Evolutionary conservation across 2,113 vertebrate species (phyloP).

Genomic region (Cebidichthys violaceus): DNA sequence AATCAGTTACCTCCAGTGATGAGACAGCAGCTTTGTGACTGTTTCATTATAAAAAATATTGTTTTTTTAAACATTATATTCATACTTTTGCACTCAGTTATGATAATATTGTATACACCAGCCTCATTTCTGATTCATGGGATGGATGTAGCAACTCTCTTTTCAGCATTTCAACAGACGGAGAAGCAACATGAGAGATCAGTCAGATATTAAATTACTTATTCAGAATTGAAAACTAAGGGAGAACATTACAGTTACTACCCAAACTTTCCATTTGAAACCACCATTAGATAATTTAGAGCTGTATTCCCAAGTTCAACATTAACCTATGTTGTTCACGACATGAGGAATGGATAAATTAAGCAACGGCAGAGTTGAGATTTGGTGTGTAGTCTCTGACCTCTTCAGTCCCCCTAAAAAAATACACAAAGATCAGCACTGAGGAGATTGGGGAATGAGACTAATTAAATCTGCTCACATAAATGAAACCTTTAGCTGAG

Average conservation of each 20-base stretch:
- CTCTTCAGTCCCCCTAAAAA: not conserved
- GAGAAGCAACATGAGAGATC: constrained; percentile 3
- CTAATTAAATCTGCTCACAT: not conserved
- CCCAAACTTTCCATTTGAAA: not conserved
- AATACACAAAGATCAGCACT: constrained; percentile 8
- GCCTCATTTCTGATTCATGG: constrained; percentile 32
- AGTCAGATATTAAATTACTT: constrained; percentile 13
- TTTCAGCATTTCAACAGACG: constrained; percentile 3
- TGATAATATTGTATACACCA: constrained; percentile 30
- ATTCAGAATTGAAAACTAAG: constrained; percentile 12
- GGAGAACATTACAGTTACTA: not conserved
- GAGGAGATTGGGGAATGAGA: not conserved
- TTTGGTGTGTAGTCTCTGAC: not conserved
- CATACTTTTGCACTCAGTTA: constrained; percentile 4
- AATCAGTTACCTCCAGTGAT: constrained; percentile 37
- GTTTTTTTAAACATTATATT: constrained; percentile 19
- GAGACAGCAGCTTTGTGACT: constrained; percentile 21
- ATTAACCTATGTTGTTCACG: not conserved
- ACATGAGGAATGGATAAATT: not conserved
- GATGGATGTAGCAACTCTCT: not conserved
- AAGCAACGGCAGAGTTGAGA: not conserved
- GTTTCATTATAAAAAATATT: not conserved
- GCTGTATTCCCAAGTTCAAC: not conserved
- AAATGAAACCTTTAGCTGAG: not conserved
- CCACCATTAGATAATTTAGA: not conserved